Evolutionary conservation across 2,113 vertebrate species (phyloP).

Genomic region (Diphyllodes magnificus): DNA sequence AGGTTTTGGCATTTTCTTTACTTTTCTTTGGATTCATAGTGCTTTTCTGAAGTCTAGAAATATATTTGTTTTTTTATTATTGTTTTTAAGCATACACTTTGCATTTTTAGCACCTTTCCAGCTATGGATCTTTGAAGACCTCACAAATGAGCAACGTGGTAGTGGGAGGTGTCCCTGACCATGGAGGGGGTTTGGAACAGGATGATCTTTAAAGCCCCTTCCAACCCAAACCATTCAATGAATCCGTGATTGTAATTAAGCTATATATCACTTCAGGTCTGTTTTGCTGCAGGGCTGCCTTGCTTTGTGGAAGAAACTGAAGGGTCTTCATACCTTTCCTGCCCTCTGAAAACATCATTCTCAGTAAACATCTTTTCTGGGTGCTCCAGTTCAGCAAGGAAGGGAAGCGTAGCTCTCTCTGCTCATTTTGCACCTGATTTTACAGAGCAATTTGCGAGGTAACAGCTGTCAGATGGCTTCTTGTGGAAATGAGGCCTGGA

Average conservation of each 20-base stretch:
- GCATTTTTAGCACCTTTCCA: background rate
- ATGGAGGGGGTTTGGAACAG: background rate
- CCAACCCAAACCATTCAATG: background rate
- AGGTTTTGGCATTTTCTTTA: background rate
- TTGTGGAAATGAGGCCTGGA: slow-evolving; percentile 15
- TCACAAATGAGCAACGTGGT: background rate
- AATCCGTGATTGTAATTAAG: background rate
- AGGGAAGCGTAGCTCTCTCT: background rate
- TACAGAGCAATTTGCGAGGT: background rate
- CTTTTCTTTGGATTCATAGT: background rate
- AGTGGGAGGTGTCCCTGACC: background rate
- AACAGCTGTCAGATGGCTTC: slow-evolving; percentile 32
- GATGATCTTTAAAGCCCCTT: background rate
- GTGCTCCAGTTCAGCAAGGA: background rate
- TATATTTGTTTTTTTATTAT: background rate
- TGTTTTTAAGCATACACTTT: background rate
- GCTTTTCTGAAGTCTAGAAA: background rate
- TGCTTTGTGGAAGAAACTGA: background rate
- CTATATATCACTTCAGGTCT: background rate
- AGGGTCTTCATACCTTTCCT: background rate
- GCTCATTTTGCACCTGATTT: background rate
- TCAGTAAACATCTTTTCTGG: background rate
- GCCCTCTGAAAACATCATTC: background rate
- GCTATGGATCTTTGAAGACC: background rate
- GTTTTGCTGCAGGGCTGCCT: background rate